Evolutionary conservation across 2,888 invertebrate genomes (phyloP), one percentile per base, ranked within the genome.

Genomic region (Chrysomela aeneicollis): DNA sequence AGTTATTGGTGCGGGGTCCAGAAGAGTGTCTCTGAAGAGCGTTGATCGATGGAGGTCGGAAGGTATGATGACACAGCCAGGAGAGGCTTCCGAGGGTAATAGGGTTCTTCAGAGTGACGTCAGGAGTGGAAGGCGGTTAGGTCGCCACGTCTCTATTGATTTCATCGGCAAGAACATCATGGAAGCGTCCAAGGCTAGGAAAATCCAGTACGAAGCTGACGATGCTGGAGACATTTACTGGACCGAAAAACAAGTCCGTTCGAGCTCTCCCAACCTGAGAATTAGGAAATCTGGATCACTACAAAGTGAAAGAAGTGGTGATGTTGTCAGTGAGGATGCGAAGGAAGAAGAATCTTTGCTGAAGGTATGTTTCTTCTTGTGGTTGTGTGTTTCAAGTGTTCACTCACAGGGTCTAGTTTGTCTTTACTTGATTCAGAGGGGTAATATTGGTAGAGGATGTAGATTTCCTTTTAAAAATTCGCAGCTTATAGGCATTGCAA

Each of bases 191-290:
- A 66, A 63, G 42, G 64, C 64, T 1, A 69, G 61, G 52, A 71
- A 66, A 61, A 69, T 74, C n/a, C 70, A 73, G 58, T 74, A 74
- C 58, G 73, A 73, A 51, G 21, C 22, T 2, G 73, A 72, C 15
- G 71, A 70, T 5, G 53, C 61, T 10, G 65, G 63, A 1, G 60
- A 46, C 12, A 21, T 22, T 37, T 52, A n/a, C 46, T 10, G 26
- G 42, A 2, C 1, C 66, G 55, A 35, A 61, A 62, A 57, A 49
- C 47, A 8, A 57, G 46, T 9, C 21, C 22, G 54, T 32, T 32
- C 66, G 57, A 21, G 46, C 18, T 21, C 18, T 6, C 32, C 52
- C 60, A 26, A 53, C 19, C 15, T 51, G 26, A 30, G 59, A 37
- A 49, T 63, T 62, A 18, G 47, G 26, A 53, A 35, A 58, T 50